phyloP scores from a whole-genome alignment of 2,797 vertebrate genomes.

The Enoplosus armatus region DNA sequence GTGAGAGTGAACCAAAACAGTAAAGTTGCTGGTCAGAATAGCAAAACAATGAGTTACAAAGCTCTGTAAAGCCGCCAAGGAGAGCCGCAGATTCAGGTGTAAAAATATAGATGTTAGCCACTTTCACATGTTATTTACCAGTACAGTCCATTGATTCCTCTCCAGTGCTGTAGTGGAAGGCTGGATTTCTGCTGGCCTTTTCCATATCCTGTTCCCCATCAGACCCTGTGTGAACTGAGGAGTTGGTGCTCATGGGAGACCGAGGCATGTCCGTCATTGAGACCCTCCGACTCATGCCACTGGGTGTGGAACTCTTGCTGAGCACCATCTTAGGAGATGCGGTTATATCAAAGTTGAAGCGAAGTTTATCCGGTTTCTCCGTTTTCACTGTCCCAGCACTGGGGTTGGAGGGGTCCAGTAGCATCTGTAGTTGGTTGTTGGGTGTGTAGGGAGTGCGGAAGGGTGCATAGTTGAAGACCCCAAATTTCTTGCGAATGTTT shows the following conservation, averaged over 20 bases:
- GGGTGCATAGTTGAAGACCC: conserved; percentile 98
- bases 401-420: conserved; percentile 93
- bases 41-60: conserved; percentile 2
- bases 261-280: conserved; percentile 96
- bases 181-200: conserved; percentile 87
- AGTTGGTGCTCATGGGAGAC: conserved; percentile 99
- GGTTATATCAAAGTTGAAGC: conserved; percentile 97
- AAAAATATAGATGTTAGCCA: not conserved
- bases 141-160: conserved; percentile 98
- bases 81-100: too few relatives aligned
- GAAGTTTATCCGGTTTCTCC: conserved; percentile 95
- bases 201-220: conserved; percentile 94
- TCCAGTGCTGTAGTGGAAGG: conserved; percentile 95
- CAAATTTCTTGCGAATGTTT: conserved; percentile 96
- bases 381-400: conserved; percentile 92
- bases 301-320: conserved; percentile 90
- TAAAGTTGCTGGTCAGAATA: not conserved
- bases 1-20: not conserved
- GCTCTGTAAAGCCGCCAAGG: not conserved
- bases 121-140: conserved; percentile 76
- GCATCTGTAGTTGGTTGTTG: conserved; percentile 98
- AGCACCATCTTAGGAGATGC: conserved; percentile 97
- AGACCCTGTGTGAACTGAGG: conserved; percentile 96
- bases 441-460: conserved; percentile 98
- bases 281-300: conserved; percentile 89